A percentile compares a stretch with the other conserved stretches of the same genome.
Evolutionary conservation across 2,797 vertebrate genomes (phyloP).

Genomic region (Alectoris magna): DNA sequence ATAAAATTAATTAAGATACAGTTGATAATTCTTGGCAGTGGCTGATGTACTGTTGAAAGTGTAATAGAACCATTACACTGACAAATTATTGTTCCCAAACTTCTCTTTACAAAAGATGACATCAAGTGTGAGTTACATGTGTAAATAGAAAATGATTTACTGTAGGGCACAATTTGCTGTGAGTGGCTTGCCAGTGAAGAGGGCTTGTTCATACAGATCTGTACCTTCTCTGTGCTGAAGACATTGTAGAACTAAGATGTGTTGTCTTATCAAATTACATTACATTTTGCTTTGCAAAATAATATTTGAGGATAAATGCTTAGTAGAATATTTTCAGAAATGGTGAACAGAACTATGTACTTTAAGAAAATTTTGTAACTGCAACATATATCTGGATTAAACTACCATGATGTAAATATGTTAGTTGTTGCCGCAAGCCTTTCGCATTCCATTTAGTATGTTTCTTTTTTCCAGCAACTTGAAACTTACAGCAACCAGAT

Average conservation of each 20-base stretch:
- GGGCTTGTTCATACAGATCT: background rate
- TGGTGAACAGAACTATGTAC: background rate
- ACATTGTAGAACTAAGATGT: background rate
- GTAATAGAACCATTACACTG: background rate
- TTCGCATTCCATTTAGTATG: background rate
- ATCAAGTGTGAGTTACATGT: background rate
- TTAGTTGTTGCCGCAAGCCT: background rate
- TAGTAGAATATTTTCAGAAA: background rate
- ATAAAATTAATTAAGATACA: background rate
- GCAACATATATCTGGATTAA: background rate
- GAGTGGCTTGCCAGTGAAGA: no score
- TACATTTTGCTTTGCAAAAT: background rate
- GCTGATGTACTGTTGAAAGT: background rate
- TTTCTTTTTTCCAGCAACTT: background rate
- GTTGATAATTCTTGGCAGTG: background rate
- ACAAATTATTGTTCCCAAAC: background rate
- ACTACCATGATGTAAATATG: background rate
- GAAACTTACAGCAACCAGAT: background rate
- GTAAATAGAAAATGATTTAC: background rate
- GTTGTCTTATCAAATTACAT: background rate
- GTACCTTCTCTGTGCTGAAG: background rate
- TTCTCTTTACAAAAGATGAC: background rate
- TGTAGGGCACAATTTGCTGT: no score
- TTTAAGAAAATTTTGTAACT: background rate
- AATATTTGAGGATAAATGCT: background rate